Base-by-base conservation (phyloP, 2,113 vertebrate genomes). In the Trochalopteron elliotii region DNA sequence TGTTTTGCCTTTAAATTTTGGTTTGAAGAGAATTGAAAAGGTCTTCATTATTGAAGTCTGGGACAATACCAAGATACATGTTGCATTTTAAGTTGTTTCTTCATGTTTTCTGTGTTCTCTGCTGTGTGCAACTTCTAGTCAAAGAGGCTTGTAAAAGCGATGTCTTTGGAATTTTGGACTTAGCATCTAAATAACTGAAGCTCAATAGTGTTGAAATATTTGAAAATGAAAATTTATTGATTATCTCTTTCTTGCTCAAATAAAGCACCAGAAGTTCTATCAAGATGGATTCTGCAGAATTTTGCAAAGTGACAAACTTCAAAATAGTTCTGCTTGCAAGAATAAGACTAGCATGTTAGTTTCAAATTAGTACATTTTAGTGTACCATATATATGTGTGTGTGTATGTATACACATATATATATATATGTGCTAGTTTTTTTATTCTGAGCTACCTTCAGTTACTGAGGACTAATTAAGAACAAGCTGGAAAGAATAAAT, bases 291-390 rank as follows among this genome's bases (percentile, higher is more conserved):
- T 69, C 35, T 79, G 52, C 81, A 68, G 63, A 80, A 49, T 63
- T 74, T 67, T 52, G 30, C 44, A 76, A 53, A 42, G 40, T 70
- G 45, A 9, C 45, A 67, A 2, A 67, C 50, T 90, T 95, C 44
- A 47, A 31, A 71, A 45, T 50, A 57, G 16, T 88, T 96, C 25
- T 79, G n/a, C 44, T 76, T 39, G 53, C 10, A 65, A 39, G 57
- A 82, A 45, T 70, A 71, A 78, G 55, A 84, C 19, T 24, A 68
- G 40, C 64, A 83, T 3, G 1, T 87, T 92, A 96, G 81, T 97
- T 97, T 97, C 92, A 97, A 96, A 93, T 94, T 80, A 95, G 81
- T 94, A 92, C 53, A 50, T 96, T 96, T 93, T 83, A 87, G 75
- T 88, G 80, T 60, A 91, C 85, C 81, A 84, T 85, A 72, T 78